phyloP scores from a whole-genome alignment of 2,888 invertebrate species.

The Lomographa bimaculata region DNA sequence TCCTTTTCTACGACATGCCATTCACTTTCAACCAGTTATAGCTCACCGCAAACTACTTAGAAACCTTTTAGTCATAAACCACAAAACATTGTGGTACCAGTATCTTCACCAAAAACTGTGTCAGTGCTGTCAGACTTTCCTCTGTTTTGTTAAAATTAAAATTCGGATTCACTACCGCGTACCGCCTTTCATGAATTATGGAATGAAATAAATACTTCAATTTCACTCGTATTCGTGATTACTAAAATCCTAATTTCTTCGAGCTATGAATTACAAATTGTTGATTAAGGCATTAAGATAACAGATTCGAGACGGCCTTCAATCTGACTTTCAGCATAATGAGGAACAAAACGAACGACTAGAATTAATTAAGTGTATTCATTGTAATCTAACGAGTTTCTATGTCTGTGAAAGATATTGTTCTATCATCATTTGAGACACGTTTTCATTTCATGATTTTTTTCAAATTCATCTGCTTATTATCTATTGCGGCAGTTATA shows the following conservation, averaged over 20 bases:
- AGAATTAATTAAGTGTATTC: no score
- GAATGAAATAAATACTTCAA: constrained; percentile 8
- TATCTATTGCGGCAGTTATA: background rate
- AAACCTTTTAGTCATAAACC: constrained; percentile 31
- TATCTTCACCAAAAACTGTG: constrained; percentile 17
- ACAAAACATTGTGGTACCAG: constrained; percentile 17
- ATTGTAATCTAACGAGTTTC: no score
- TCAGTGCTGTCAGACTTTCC: constrained; percentile 16
- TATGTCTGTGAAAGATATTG: no score
- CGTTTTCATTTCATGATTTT: no score
- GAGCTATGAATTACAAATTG: background rate
- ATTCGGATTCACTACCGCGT: constrained; percentile 13
- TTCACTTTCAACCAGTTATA: constrained; percentile 36
- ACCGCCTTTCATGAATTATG: constrained; percentile 16
- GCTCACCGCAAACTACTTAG: constrained; percentile 34
- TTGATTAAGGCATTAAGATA: constrained; percentile 3
- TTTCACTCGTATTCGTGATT: constrained; percentile 10
- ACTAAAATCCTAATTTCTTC: constrained; percentile 1
- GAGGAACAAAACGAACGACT: no score
- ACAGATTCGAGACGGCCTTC: background rate
- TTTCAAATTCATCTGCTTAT: no score
- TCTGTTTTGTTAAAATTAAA: constrained; percentile 11
- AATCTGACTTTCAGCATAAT: background rate
- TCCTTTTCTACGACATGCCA: constrained; percentile 2
- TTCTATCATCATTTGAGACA: background rate